These are phyloP conservation scores for Scelioninae gen. 2 DNA, from an alignment of 2,888 invertebrate genomes.

Conservation along the genomic window DNA sequence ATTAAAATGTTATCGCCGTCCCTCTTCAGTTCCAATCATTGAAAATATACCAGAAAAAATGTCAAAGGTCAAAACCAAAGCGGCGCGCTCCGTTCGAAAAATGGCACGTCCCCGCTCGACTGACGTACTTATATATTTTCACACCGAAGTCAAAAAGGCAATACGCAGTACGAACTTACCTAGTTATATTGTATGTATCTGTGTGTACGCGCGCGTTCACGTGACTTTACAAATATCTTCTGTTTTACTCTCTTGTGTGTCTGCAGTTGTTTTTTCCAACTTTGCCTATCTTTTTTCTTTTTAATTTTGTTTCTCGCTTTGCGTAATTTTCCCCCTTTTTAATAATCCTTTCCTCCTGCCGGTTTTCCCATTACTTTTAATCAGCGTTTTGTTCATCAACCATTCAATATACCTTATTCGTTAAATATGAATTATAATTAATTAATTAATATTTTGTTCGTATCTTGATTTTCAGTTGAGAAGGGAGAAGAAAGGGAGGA, in stretches of 20 bases:
- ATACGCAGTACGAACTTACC: conserved; percentile 75
- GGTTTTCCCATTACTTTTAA: conserved; percentile 11
- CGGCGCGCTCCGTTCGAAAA: conserved; percentile 27
- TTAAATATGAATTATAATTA: conserved; percentile 22
- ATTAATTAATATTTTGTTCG: conserved; percentile 18
- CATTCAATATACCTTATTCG: conserved; percentile 33
- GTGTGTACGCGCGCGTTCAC: conserved; percentile 69
- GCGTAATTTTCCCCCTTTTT: conserved; percentile 44
- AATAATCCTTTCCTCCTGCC: conserved; percentile 33
- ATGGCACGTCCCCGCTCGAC: conserved; percentile 66
- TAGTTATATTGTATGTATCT: conserved; percentile 71
- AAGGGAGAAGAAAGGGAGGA: conserved; percentile 53
- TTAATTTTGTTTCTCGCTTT: conserved; percentile 61
- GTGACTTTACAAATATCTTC: conserved; percentile 63
- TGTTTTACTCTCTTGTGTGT: conserved; percentile 22
- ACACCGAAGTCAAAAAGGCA: conserved; percentile 76
- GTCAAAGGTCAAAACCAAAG: no score
- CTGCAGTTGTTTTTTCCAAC: no score
- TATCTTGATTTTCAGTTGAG: conserved; percentile 28
- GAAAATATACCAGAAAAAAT: no score
- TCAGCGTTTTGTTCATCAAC: conserved; percentile 26
- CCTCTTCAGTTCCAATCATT: no score
- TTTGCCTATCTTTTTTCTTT: conserved; percentile 4
- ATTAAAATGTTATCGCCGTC: no score
- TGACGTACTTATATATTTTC: conserved; percentile 71